Conservation (phyloP, 2,888 invertebrate genomes). For the Eristalis tenax region DNA sequence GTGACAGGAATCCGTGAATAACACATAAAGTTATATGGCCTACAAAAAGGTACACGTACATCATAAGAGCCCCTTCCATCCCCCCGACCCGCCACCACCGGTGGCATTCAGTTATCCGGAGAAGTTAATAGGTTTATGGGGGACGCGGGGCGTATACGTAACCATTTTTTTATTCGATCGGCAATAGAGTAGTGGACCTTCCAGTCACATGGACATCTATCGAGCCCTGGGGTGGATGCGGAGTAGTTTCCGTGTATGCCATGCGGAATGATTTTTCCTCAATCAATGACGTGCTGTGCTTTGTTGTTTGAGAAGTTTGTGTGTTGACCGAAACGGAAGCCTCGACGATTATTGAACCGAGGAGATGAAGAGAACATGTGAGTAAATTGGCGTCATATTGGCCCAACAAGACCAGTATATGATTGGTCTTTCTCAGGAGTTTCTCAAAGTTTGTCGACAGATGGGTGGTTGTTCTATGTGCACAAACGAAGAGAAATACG, state of each 20-base stretch:
- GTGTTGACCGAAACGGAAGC: background rate
- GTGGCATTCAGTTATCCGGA: background rate
- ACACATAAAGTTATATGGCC: conserved; percentile 22
- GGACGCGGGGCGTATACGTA: conserved; percentile 31
- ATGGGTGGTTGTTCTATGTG: background rate
- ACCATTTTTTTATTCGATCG: conserved; percentile 19
- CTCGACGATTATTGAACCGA: background rate
- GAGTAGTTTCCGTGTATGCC: no score
- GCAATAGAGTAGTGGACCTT: background rate
- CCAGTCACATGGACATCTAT: background rate
- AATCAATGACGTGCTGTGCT: background rate
- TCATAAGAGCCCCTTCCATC: background rate
- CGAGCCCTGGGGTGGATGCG: background rate
- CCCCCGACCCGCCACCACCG: background rate
- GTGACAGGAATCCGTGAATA: conserved; percentile 45
- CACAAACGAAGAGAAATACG: background rate
- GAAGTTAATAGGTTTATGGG: conserved; percentile 15
- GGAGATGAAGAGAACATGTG: background rate
- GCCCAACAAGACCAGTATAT: conserved; percentile 12
- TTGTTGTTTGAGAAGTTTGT: background rate
- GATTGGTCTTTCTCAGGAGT: conserved; percentile 2
- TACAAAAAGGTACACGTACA: conserved; percentile 14
- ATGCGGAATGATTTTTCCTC: background rate
- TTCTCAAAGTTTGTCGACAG: background rate
- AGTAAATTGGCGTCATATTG: conserved; percentile 25